These are phyloP conservation scores for Leucoraja erinaceus DNA, from an alignment of 2,113 vertebrate species.

Conservation along the genomic window DNA sequence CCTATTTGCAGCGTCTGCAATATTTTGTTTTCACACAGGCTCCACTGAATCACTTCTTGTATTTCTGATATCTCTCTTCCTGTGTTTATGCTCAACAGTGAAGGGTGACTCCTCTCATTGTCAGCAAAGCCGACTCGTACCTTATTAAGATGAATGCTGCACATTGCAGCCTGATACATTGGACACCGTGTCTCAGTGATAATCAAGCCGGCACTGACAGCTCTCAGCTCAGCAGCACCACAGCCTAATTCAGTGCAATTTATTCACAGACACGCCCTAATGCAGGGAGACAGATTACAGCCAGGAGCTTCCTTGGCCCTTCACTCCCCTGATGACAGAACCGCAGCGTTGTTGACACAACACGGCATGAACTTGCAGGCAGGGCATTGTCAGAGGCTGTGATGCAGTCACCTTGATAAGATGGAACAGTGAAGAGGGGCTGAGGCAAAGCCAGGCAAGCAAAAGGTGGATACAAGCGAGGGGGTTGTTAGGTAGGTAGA, in stretches of 20 bases:
- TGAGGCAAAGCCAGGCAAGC: no score
- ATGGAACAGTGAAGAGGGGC: no score
- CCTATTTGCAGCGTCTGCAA: no score
- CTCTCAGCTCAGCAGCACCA: not conserved
- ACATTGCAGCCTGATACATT: not conserved
- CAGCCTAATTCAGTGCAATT: not conserved
- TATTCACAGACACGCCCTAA: not conserved
- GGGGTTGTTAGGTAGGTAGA: no score
- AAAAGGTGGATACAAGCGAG: no score
- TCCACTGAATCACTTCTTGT: no score
- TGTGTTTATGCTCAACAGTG: not conserved
- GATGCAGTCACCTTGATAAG: no score
- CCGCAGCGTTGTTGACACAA: no score
- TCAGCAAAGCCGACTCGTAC: not conserved
- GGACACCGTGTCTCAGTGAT: not conserved
- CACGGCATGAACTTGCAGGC: no score
- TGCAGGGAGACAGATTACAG: not conserved
- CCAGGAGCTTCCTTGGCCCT: not conserved
- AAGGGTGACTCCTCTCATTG: not conserved
- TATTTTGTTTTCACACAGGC: no score
- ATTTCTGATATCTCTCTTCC: not conserved
- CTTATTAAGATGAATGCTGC: constrained; percentile 7
- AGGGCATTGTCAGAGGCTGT: no score
- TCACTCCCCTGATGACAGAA: no score
- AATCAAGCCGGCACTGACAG: not conserved